Base-by-base conservation (phyloP, 2,113 vertebrate genomes). In the Copsychus sechellarum region DNA sequence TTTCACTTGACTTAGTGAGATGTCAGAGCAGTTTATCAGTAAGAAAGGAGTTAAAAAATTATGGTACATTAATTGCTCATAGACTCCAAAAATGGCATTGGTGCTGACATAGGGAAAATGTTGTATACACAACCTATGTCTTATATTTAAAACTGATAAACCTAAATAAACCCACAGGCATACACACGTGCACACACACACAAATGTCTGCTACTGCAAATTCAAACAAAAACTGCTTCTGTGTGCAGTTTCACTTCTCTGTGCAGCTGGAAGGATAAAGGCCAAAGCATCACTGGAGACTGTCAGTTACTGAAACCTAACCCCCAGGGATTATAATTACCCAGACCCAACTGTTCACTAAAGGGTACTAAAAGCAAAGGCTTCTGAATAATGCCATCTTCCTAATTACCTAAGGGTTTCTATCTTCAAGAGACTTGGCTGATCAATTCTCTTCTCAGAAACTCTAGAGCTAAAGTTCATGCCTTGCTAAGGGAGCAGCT, bases 51-150 rank as follows among this genome's bases (percentile, higher is more conserved):
- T 94, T 95, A 85, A 86, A 86, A 90, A 69, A 47, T 74, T 10
- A 50, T 6, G 57, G 14, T 21, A 54, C 25, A 8, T 86, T 85
- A 88, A 93, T 91, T 86, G 60, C 72, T 94, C 12, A 42, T 78
- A 81, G 70, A 67, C 47, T 64, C 43, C 20, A 53, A 79, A 69
- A 73, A 66, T 43, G 20, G 24, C n/a, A 13, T 48, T 86, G 76
- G 45, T 92, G 83, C 92, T 94, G 87, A 91, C 85, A 69, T 61
- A 93, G 89, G 70, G 56, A 42, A 96, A 93, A 95, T 43, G 51
- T 28, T 86, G 28, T 47, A 42, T 43, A 67, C 31, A 74, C n/a
- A 57, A 23, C 29, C 60, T 84, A 12, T 50, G 40, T 79, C 79
- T 93, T 34, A 51, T 36, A 53, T 85, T 86, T 78, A n/a, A 40